Conservation (phyloP, 1,140 invertebrate species). For the Papilio glaucus region DNA sequence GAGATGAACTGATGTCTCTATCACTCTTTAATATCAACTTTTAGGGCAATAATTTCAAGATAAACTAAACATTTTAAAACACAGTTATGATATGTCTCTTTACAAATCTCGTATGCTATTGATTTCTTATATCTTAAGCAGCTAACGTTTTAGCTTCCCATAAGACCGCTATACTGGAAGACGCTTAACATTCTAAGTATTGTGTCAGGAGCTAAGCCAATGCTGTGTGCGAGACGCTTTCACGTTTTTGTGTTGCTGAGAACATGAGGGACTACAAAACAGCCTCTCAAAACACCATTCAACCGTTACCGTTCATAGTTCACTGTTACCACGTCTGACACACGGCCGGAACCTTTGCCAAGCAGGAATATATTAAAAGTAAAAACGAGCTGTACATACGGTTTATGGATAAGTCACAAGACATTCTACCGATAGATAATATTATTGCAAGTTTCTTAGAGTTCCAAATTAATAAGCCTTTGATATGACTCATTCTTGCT, state of each 20-base stretch:
- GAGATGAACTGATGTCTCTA: no score
- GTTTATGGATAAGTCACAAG: no score
- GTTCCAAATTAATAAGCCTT: no score
- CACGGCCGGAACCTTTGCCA: no score
- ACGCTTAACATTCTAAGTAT: neutral
- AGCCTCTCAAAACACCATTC: neutral
- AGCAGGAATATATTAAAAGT: no score
- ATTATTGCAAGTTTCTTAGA: no score
- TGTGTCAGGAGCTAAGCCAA: neutral
- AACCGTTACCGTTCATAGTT: slow-evolving; percentile 33
- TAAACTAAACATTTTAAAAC: no score
- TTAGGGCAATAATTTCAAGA: neutral
- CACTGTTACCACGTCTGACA: slow-evolving; percentile 7
- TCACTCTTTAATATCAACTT: no score
- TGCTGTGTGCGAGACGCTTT: neutral
- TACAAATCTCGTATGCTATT: neutral
- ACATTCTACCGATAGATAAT: no score
- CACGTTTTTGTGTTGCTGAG: slow-evolving; percentile 29
- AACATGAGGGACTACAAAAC: neutral
- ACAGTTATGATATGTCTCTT: neutral
- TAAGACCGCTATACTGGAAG: neutral
- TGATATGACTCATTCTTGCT: no score
- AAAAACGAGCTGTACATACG: no score
- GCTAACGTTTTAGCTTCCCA: neutral
- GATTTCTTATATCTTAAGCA: neutral